These are phyloP conservation scores for Thripadectes ignobilis DNA, from an alignment of 2,797 vertebrate genomes.

Conservation along the genomic window DNA sequence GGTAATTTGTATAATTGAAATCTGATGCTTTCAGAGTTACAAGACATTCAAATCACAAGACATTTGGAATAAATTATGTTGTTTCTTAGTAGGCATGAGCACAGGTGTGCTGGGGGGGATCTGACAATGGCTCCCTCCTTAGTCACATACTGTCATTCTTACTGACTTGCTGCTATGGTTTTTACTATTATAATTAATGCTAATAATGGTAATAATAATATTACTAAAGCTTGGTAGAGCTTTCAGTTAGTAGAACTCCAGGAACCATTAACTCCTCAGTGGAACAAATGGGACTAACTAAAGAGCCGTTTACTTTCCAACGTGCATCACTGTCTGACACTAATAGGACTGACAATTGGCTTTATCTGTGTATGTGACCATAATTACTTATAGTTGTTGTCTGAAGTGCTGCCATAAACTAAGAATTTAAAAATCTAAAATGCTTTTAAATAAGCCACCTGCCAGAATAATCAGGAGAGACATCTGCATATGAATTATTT, in stretches of 20 bases:
- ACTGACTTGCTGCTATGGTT: not conserved
- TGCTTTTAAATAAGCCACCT: not conserved
- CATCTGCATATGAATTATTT: not conserved
- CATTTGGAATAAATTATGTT: not conserved
- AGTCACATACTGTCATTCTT: not conserved
- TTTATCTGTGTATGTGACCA: not conserved
- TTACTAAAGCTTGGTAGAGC: not conserved
- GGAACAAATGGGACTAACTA: not conserved
- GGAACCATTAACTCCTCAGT: not conserved
- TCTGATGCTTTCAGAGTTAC: not conserved
- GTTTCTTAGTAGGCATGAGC: not conserved
- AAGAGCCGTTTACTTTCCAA: not conserved
- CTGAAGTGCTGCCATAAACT: not conserved
- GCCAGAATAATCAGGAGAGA: not conserved
- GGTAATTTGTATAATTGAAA: not conserved
- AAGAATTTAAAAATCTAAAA: not conserved
- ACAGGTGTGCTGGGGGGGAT: not conserved
- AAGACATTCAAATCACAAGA: not conserved
- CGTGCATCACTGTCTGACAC: not conserved
- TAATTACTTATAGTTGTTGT: not conserved
- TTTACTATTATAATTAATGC: not conserved
- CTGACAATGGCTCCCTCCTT: not conserved
- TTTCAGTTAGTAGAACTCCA: not conserved
- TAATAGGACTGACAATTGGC: not conserved
- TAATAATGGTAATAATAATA: not conserved